Evolutionary conservation across 92 coral and sea anemone species (phyloP).

Genomic region (Actinernus sp.): DNA sequence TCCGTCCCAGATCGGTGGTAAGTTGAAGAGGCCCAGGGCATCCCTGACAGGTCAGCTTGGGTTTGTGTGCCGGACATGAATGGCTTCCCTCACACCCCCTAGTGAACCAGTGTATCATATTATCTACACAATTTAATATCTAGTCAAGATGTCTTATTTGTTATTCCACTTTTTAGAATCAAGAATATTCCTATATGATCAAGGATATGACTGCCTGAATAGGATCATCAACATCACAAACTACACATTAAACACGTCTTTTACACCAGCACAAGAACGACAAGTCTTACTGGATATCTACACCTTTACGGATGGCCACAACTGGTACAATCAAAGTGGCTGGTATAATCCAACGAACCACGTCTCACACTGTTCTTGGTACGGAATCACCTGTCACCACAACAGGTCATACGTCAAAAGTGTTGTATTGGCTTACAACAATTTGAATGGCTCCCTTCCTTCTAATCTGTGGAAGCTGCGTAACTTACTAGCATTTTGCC

Average conservation of each 20-base stretch:
- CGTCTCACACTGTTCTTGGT: constrained; percentile 7
- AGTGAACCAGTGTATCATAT: too few species aligned
- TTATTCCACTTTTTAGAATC: too few species aligned
- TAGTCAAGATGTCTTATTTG: too few species aligned
- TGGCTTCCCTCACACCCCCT: too few species aligned
- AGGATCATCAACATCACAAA: not conserved
- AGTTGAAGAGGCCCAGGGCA: too few species aligned
- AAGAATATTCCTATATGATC: not conserved
- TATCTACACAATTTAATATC: too few species aligned
- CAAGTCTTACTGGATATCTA: constrained; percentile 52
- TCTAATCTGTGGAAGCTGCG: constrained; percentile 50
- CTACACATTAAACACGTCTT: constrained; percentile 28
- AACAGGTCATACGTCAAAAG: constrained; percentile 32
- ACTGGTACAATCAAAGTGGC: constrained; percentile 23
- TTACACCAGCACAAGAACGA: constrained; percentile 44
- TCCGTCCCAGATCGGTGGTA: too few species aligned
- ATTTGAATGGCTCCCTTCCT: constrained; percentile 45
- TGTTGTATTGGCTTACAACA: constrained; percentile 33
- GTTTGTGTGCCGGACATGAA: too few species aligned
- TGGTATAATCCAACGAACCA: constrained; percentile 37
- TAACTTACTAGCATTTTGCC: constrained; percentile 49
- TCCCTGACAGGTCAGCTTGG: too few species aligned
- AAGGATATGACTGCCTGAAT: constrained; percentile 34
- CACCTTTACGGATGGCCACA: constrained; percentile 33
- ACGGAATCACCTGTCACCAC: constrained; percentile 50